Conservation (phyloP, 2,113 vertebrate genomes). For the Danionella cerebrum region DNA sequence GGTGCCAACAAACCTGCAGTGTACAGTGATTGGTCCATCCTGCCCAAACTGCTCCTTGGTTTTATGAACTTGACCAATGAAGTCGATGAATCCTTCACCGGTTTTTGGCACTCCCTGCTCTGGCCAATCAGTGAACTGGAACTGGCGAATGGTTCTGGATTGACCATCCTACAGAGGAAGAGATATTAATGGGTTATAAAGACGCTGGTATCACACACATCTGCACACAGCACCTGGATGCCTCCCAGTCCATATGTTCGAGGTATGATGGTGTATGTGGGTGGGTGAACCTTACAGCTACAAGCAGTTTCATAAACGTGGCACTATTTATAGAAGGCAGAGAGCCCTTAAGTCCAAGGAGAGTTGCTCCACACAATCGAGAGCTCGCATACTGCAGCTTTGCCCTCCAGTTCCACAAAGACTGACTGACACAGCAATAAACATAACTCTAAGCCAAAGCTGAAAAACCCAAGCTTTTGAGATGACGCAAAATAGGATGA, state of each 20-base stretch:
- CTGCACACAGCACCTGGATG: slow-evolving; percentile 19
- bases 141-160: slow-evolving; percentile 93
- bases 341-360: slow-evolving; percentile 80
- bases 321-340: slow-evolving; percentile 62
- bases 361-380: slow-evolving; percentile 40
- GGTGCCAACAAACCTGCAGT: slow-evolving; percentile 80
- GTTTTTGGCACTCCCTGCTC: slow-evolving; percentile 96
- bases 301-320: slow-evolving; percentile 55
- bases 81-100: slow-evolving; percentile 92
- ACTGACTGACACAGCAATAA: too few species aligned
- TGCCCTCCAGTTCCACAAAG: not conserved
- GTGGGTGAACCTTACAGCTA: slow-evolving; percentile 61
- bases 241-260: slow-evolving; percentile 6
- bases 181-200: not conserved
- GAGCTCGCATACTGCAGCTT: not conserved
- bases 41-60: slow-evolving; percentile 98
- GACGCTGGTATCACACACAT: not conserved
- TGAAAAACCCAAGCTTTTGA: too few species aligned
- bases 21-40: slow-evolving; percentile 93
- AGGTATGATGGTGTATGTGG: slow-evolving; percentile 18
- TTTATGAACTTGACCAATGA: slow-evolving; percentile 97
- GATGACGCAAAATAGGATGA: too few species aligned
- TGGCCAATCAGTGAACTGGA: slow-evolving; percentile 98
- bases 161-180: slow-evolving; percentile 77
- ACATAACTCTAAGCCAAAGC: too few species aligned